Evolutionary conservation across 2,113 vertebrate genomes (phyloP).

Genomic region (Rissa tridactyla): DNA sequence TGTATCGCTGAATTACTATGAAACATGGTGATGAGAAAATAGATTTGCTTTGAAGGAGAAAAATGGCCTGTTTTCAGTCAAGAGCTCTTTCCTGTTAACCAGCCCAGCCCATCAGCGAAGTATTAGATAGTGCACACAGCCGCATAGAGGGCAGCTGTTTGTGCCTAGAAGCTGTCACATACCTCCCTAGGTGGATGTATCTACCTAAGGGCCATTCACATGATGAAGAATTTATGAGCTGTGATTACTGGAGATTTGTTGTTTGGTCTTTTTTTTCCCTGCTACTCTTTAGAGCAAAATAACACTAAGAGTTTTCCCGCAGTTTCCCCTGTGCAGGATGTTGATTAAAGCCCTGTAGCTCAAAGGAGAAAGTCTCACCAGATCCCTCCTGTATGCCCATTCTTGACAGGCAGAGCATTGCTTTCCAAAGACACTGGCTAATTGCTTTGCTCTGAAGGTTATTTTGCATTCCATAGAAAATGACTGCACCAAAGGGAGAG

Average conservation of each 20-base stretch:
- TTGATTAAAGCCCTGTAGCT: neutral
- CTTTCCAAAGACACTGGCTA: neutral
- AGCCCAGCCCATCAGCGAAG: neutral
- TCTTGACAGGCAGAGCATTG: neutral
- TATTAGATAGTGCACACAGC: neutral
- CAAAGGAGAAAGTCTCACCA: neutral
- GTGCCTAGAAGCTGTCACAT: constrained; percentile 22
- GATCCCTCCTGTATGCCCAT: neutral
- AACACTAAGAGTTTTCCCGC: neutral
- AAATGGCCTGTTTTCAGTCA: constrained; percentile 29
- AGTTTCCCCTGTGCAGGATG: neutral
- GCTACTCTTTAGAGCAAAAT: neutral
- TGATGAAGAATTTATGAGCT: constrained; percentile 6
- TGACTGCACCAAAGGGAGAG: neutral
- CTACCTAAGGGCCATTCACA: neutral
- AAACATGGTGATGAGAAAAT: constrained; percentile 42
- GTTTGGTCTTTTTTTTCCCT: neutral
- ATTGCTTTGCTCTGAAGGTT: neutral
- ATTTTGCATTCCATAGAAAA: neutral
- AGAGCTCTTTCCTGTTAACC: constrained; percentile 27
- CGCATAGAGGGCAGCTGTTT: neutral
- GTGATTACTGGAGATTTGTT: constrained; percentile 12
- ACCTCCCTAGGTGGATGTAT: neutral
- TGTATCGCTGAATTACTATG: neutral
- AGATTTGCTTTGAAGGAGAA: constrained; percentile 39